Conservation (phyloP, 2,797 vertebrate genomes). For the Brachyalestes nurse region DNA sequence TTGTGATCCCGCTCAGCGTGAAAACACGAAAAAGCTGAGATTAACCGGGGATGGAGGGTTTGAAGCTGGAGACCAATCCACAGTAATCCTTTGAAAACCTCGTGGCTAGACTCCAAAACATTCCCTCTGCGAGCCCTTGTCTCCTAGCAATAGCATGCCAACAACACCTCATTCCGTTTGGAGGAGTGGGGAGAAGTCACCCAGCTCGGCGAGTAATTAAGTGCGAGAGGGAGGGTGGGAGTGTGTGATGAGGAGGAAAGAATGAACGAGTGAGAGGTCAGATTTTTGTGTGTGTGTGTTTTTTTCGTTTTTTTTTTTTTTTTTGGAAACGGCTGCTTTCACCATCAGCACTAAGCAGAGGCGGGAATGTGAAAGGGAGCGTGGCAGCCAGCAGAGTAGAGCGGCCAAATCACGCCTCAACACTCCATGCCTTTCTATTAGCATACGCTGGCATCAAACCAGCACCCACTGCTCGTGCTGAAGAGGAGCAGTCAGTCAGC, state of each 20-base stretch:
- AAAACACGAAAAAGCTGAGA: conserved; percentile 56
- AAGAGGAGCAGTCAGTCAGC: conserved; percentile 14
- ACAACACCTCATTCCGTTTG: conserved; percentile 51
- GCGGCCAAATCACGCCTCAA: conserved; percentile 52
- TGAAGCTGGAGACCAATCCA: conserved; percentile 56
- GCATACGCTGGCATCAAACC: conserved; percentile 40
- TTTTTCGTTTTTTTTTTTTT: conserved; percentile 12
- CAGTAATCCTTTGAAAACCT: conserved; percentile 61
- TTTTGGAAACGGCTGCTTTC: conserved; percentile 32
- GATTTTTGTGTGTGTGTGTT: too few relatives aligned
- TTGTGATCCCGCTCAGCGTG: conserved; percentile 41
- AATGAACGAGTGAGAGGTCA: conserved; percentile 35
- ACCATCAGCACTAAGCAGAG: conserved; percentile 51
- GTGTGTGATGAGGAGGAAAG: conserved; percentile 32
- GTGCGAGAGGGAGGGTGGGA: conserved; percentile 16
- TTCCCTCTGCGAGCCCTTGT: conserved; percentile 45
- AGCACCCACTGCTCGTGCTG: conserved; percentile 11
- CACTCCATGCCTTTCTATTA: conserved; percentile 58
- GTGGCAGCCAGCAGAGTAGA: conserved; percentile 17
- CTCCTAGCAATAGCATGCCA: conserved; percentile 58
- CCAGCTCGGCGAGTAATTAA: conserved; percentile 26
- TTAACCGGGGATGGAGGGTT: conserved; percentile 50
- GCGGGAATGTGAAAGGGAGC: conserved; percentile 30
- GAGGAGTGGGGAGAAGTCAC: conserved; percentile 44
- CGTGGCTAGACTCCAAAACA: conserved; percentile 51